Conservation (phyloP, 2,888 invertebrate genomes). For the Zonitis immaculata region DNA sequence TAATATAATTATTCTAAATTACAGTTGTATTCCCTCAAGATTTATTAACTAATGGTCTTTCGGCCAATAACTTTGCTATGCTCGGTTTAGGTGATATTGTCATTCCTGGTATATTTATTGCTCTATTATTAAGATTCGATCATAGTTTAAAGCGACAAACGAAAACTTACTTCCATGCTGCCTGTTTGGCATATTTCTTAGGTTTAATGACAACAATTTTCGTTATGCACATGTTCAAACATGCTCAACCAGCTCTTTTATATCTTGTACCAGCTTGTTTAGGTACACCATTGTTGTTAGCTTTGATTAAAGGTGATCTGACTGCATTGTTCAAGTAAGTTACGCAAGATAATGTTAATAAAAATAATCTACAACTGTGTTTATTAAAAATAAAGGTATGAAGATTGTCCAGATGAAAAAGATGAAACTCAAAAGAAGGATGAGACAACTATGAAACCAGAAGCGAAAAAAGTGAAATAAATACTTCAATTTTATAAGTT, state of each 20-base stretch:
- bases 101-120: slow-evolving; percentile 98
- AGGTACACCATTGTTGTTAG: slow-evolving; percentile 82
- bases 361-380: neutral
- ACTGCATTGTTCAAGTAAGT: slow-evolving; percentile 85
- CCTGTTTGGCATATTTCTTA: slow-evolving; percentile 88
- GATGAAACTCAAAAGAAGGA: slow-evolving; percentile 45
- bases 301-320: slow-evolving; percentile 84
- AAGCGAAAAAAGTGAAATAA: slow-evolving; percentile 44
- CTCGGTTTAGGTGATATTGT: slow-evolving; percentile 98
- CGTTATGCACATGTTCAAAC: slow-evolving; percentile 97
- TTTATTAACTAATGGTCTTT: slow-evolving; percentile 84
- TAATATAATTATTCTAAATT: slow-evolving; percentile 34
- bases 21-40: slow-evolving; percentile 98
- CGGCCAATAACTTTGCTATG: slow-evolving; percentile 96
- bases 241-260: slow-evolving; percentile 95
- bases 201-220: slow-evolving; percentile 92
- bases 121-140: slow-evolving; percentile 92
- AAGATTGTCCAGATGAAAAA: slow-evolving; percentile 60
- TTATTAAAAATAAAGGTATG: slow-evolving; percentile 53
- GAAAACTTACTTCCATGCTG: slow-evolving; percentile 83
- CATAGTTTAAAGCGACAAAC: slow-evolving; percentile 77
- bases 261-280: slow-evolving; percentile 97
- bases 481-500: neutral
- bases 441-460: slow-evolving; percentile 42
- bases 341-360: neutral